phyloP scores from a whole-genome alignment of 2,888 invertebrate species.

The Bugulina stolonifera region DNA sequence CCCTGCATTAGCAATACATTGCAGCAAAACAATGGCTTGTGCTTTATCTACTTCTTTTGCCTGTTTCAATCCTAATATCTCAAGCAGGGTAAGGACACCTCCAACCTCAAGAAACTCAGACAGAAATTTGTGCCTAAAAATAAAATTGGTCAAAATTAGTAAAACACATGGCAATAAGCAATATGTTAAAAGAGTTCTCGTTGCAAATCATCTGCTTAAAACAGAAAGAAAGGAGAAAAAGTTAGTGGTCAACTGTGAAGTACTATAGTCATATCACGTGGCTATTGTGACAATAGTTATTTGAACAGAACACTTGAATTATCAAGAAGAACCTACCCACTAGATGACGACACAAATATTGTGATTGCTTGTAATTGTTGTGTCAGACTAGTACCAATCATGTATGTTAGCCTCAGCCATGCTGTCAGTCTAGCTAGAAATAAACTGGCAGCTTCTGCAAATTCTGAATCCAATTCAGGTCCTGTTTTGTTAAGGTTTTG shows the following conservation, averaged over 20 bases:
- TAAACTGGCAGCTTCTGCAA: conserved; percentile 52
- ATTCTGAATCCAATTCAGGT: conserved; percentile 52
- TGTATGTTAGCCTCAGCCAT: conserved; percentile 52
- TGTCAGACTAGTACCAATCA: conserved; percentile 51
- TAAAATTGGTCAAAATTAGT: not conserved
- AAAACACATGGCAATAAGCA: not conserved
- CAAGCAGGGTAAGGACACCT: conserved; percentile 50
- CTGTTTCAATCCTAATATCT: conserved; percentile 52
- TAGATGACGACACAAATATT: conserved; percentile 51
- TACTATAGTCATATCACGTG: too few relatives aligned
- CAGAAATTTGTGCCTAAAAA: conserved; percentile 51
- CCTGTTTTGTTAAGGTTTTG: conserved; percentile 52
- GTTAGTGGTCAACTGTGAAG: too few relatives aligned
- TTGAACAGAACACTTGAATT: too few relatives aligned
- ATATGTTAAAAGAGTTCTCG: too few relatives aligned
- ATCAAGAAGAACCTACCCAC: too few relatives aligned
- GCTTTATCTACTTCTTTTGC: conserved; percentile 49
- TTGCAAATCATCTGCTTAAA: too few relatives aligned
- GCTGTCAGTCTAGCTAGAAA: conserved; percentile 51
- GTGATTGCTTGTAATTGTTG: conserved; percentile 49
- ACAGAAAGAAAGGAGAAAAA: too few relatives aligned
- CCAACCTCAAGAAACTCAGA: conserved; percentile 53
- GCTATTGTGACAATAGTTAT: too few relatives aligned
- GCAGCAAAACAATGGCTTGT: conserved; percentile 45
- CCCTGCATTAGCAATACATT: conserved; percentile 48